Base-by-base conservation (phyloP, 2,888 invertebrate genomes). In the Parascotia fuliginaria region DNA sequence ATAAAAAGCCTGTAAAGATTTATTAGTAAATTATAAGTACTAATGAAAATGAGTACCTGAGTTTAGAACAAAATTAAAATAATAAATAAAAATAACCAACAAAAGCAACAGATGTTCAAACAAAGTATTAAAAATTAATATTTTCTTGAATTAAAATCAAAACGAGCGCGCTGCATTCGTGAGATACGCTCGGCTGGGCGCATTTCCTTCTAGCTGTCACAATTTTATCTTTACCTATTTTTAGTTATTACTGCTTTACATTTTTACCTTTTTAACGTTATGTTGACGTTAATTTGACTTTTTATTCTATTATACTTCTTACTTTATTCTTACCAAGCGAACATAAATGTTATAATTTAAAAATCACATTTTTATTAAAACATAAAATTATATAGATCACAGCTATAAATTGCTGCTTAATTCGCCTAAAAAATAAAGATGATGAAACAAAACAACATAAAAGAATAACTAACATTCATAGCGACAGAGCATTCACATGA, bases 171-270 rank as follows among this genome's bases (percentile, higher is more conserved):
- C 74, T 80, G 84, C 83, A 79, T 82, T 79, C 75, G 77, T 75
- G 75, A 78, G 81, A 81, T 79, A 78, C 79, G 84, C 79, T 75
- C 64, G 70, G 81, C 73, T 79, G 77, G 77, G 70, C 73, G 55
- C 74, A 76, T 77, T 85, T 83, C 82, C 83, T 80, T 74, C 77
- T 67, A 70, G 76, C 81, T 80, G 85, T 81, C 83, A 84, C 76
- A 79, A 73, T 82, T 84, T 83, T 83, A 83, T 83, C 81, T 82
- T 79, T 75, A 73, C 73, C 73, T 81, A 73, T 80, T 81, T 81
- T 77, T 75, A 79, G 73, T 81, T 80, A 79, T 77, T 75, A 77
- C 75, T 72, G 68, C 67, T 77, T 77, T 69, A 75, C 68, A 73
- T 80, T 76, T 71, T 73, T 73, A 60, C 60, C 47, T 66, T 60